Base-by-base conservation (phyloP, 2,888 invertebrate species). In the Halictus ligatus region DNA sequence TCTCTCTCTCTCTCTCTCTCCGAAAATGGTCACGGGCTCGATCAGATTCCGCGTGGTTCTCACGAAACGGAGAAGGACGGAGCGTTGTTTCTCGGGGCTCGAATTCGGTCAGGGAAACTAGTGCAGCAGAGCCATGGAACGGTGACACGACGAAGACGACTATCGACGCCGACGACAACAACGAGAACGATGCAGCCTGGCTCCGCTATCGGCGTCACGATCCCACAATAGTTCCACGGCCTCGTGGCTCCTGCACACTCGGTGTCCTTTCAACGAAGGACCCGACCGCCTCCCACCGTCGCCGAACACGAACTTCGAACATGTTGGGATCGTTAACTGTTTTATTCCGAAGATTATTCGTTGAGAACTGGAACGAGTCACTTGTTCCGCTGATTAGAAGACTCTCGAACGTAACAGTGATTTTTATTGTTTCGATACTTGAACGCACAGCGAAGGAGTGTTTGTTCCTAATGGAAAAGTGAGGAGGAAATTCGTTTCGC, bases 91-190 rank as follows among this genome's bases (percentile, higher is more conserved):
- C 64, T 60, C 25, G 60, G 25, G 60, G 60, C 60, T 91, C 89
- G 90, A 92, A 92, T 93, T 93, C 93, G 93, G 93, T 93, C 93
- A 90, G 93, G 89, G 92, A 93, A 93, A 93, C 91, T 92, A 89
- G 92, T 92, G 91, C 92, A 92, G 85, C 90, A 82, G 80, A 87
- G 78, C 81, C 89, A 89, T 85, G 87, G 81, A 85, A 84, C 72
- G 85, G 85, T 91, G 89, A 90, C 90, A 89, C 87, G 83, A 86
- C 86, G 85, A 81, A 80, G 87, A 85, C 84, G 82, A 80, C 78
- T 75, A 86, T 87, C 86, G 78, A 78, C 86, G 81, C 73, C 80
- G 85, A 88, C 86, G 86, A 85, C 83, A 73, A 86, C 72, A 76
- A 48, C 71, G 40, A 69, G 83, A 76, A 88, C 84, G 84, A 88